A percentile compares a stretch with the other conserved stretches of the same genome.
phyloP scores from a whole-genome alignment of 1,140 invertebrate species.

The Zaprionus ghesquierei region DNA sequence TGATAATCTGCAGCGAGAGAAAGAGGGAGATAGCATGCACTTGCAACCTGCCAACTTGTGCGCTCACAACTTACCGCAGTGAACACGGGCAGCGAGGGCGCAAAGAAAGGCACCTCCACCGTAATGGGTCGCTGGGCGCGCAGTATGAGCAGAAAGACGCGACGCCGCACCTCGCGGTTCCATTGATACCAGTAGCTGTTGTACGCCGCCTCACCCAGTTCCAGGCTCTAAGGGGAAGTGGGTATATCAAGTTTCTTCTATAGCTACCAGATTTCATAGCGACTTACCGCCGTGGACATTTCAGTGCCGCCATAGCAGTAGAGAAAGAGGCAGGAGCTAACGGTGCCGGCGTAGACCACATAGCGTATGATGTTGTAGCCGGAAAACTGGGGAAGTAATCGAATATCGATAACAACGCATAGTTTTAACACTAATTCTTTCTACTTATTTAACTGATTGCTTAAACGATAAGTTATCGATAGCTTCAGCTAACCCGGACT shows the following conservation, averaged over 20 bases:
- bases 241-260: background rate
- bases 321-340: conserved; percentile 44
- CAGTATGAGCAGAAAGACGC: conserved; percentile 56
- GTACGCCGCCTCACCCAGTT: conserved; percentile 53
- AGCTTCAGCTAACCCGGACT: no score
- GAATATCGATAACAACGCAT: no score
- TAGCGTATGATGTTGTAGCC: conserved; percentile 67
- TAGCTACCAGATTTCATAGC: background rate
- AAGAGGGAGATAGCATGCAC: background rate
- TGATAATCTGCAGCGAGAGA: conserved; percentile 39
- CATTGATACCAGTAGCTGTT: conserved; percentile 57
- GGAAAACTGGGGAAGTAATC: conserved; percentile 39
- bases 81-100: conserved; percentile 50
- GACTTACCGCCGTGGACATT: conserved; percentile 48
- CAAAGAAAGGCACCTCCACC: conserved; percentile 56
- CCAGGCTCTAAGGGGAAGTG: conserved; percentile 37
- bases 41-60: background rate
- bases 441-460: no score
- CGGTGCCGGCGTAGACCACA: conserved; percentile 49
- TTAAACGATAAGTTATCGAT: background rate
- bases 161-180: conserved; percentile 41
- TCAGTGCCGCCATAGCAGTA: conserved; percentile 63
- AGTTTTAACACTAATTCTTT: no score
- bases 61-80: conserved; percentile 39
- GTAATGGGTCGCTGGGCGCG: conserved; percentile 54